These are phyloP conservation scores for Chlamydotis undulata DNA, from an alignment of 2,113 vertebrate genomes.

Conservation along the genomic window DNA sequence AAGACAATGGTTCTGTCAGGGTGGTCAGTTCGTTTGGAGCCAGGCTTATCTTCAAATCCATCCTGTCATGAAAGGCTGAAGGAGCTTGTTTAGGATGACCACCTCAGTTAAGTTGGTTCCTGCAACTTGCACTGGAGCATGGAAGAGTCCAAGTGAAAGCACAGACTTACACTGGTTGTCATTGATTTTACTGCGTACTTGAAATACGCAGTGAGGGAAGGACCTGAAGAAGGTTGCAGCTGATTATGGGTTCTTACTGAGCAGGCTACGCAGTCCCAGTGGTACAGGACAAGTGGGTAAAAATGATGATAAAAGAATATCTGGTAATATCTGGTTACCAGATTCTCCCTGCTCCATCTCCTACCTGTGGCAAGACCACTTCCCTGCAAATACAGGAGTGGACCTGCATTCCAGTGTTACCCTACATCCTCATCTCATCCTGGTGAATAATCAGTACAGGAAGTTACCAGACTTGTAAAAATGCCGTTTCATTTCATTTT, in stretches of 20 bases:
- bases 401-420: background rate
- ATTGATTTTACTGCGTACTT: background rate
- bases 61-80: background rate
- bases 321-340: background rate
- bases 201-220: background rate
- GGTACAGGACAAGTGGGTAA: background rate
- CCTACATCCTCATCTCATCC: background rate
- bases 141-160: background rate
- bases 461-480: background rate
- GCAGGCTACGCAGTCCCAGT: background rate
- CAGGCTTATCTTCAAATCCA: background rate
- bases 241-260: background rate
- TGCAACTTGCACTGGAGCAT: background rate
- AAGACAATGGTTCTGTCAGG: background rate
- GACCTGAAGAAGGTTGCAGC: background rate
- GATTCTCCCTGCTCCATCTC: background rate
- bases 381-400: background rate
- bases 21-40: background rate
- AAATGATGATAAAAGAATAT: background rate
- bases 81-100: background rate
- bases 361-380: background rate
- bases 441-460: background rate
- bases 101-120: background rate
- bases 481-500: background rate
- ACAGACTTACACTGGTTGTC: rapidly evolving